Evolutionary conservation across 2,888 invertebrate genomes (phyloP), one percentile per base, ranked within the genome.

Genomic region (Sabatieria punctata): DNA sequence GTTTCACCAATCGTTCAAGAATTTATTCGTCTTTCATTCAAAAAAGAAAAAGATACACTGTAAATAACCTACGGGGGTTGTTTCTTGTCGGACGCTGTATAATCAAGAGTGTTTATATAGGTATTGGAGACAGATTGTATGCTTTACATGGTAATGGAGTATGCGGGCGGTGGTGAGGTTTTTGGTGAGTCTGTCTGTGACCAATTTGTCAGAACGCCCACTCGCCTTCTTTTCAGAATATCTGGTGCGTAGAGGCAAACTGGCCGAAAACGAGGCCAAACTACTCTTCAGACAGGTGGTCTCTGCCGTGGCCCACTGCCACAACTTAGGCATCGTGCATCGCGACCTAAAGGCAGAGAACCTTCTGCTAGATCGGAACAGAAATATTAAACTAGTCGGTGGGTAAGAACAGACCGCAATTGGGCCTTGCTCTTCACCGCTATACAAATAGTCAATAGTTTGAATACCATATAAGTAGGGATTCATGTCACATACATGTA

Each of bases 131-230:
- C 91, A 35, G 83, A 82, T 58, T 84, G 85, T 67, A 88, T 88
- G 75, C 82, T 97, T 65, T 97, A 93, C 72, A 76, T 97, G 69
- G 93, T 97, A 33, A 93, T 91, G 45, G 95, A 97, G 69, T 93
- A 86, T 71, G 95, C 91, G 48, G 80, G 85, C 25, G 85, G 88
- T 57, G 97, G 97, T 41, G 97, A 97, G 75, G 51, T 51, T 54
- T 49, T n/a, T n/a, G n/a, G n/a, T n/a, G n/a, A n/a, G n/a, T n/a
- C n/a, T n/a, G n/a, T n/a, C n/a, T n/a, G n/a, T n/a, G n/a, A n/a
- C n/a, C n/a, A n/a, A n/a, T n/a, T n/a, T n/a, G n/a, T n/a, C n/a
- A n/a, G 26, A 22, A 15, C 41, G 33, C 22, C 30, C 22, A 19
- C 47, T 27, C 46, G 46, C 38, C 50, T 41, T 49, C 46, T 37